phyloP scores from a whole-genome alignment of 2,113 vertebrate genomes.

The Hippocampus abdominalis region DNA sequence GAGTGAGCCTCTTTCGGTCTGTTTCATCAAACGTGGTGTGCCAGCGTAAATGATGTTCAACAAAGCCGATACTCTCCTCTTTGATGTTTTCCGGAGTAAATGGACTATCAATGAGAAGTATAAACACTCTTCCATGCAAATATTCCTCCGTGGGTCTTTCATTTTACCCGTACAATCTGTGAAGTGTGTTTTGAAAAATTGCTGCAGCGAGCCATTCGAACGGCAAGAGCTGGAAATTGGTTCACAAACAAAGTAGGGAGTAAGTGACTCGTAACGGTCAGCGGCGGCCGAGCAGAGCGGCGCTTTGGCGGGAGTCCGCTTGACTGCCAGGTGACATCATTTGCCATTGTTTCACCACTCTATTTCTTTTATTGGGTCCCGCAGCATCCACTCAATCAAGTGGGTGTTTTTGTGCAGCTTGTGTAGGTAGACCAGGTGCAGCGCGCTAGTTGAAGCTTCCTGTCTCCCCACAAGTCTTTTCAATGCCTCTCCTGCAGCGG shows the following conservation, averaged over 20 bases:
- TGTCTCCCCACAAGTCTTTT: constrained; percentile 60
- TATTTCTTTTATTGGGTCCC: constrained; percentile 63
- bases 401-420: constrained; percentile 61
- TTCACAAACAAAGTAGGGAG: constrained; percentile 36
- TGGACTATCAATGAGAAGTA: constrained; percentile 67
- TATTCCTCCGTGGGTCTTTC: constrained; percentile 57
- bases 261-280: constrained; percentile 45
- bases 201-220: constrained; percentile 59
- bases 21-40: constrained; percentile 52
- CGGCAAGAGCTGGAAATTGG: constrained; percentile 34
- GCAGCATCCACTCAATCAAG: constrained; percentile 62
- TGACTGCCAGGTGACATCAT: constrained; percentile 66
- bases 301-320: constrained; percentile 45
- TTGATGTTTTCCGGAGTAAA: constrained; percentile 68
- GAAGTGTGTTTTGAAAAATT: constrained; percentile 69
- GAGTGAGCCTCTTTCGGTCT: constrained; percentile 31
- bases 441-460: constrained; percentile 54
- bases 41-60: constrained; percentile 53
- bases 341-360: constrained; percentile 62
- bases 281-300: constrained; percentile 23
- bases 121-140: constrained; percentile 67
- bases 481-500: constrained; percentile 60
- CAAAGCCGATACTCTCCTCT: constrained; percentile 56
- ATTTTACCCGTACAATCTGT: constrained; percentile 57
- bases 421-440: constrained; percentile 69